Evolutionary conservation across 2,888 invertebrate species (phyloP).

Genomic region (Ennomos erosarius): DNA sequence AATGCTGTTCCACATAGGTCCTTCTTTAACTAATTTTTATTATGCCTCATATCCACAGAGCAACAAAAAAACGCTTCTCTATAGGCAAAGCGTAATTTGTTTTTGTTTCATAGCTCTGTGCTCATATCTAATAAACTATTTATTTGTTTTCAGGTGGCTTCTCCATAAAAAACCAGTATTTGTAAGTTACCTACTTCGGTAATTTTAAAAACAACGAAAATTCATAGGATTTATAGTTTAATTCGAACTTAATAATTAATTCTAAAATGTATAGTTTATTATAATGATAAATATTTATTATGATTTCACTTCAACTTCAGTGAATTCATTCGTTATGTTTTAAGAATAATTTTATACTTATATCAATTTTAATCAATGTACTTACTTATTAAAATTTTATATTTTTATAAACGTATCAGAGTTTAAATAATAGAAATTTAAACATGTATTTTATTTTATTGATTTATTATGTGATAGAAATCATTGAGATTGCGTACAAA

Average conservation of each 20-base stretch:
- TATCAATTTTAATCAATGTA: constrained; percentile 18
- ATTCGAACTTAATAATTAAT: constrained; percentile 4
- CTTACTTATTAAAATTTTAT: constrained; percentile 29
- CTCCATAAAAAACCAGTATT: constrained; percentile 56
- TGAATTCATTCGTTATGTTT: constrained; percentile 13
- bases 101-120: no score
- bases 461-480: constrained; percentile 50
- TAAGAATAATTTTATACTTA: constrained; percentile 4
- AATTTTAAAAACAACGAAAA: constrained; percentile 44
- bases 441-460: constrained; percentile 34
- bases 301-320: constrained; percentile 1
- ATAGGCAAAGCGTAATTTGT: no score
- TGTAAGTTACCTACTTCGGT: constrained; percentile 34
- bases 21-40: neutral
- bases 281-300: constrained; percentile 10
- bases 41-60: neutral
- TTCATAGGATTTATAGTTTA: constrained; percentile 18
- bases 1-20: neutral
- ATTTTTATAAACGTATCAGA: constrained; percentile 21
- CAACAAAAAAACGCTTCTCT: no score
- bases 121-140: neutral
- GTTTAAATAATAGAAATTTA: constrained; percentile 3
- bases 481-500: constrained; percentile 67
- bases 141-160: constrained; percentile 60
- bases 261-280: neutral